A percentile compares a stretch with the other conserved stretches of the same genome.
Evolutionary conservation across 2,888 invertebrate genomes (phyloP).

Genomic region (Tipula unca): DNA sequence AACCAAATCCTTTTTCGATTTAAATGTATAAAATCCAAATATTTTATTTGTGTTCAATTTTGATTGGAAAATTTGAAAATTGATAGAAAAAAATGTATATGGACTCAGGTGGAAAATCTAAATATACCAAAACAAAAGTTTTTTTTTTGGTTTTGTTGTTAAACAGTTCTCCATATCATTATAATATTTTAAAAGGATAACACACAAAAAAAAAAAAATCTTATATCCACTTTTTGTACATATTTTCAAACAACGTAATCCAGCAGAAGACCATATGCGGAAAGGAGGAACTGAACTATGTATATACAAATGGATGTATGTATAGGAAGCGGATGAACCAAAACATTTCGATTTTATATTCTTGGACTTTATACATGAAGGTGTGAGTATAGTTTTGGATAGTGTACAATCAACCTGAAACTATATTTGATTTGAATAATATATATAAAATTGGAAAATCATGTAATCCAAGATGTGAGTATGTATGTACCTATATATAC

Average conservation of each 20-base stretch:
- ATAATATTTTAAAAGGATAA: constrained; percentile 8
- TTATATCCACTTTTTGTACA: not conserved
- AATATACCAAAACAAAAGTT: not conserved
- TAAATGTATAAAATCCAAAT: not conserved
- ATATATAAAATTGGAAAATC: not conserved
- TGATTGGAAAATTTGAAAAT: not conserved
- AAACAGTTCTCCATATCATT: not conserved
- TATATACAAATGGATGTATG: not conserved
- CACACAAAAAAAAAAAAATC: not conserved
- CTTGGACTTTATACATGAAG: not conserved
- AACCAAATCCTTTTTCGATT: constrained; percentile 14
- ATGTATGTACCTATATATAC: not conserved
- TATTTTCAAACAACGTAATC: not conserved
- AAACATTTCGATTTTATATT: no score
- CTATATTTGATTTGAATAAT: not conserved
- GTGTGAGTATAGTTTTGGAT: not conserved
- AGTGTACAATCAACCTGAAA: not conserved
- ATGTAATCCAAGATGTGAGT: not conserved
- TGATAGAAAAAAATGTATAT: not conserved
- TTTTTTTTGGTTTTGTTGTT: not conserved
- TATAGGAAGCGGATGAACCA: no score
- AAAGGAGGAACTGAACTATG: not conserved
- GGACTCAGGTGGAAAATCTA: constrained; percentile 8
- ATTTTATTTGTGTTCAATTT: constrained; percentile 2
- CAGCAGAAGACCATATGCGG: not conserved